Base-by-base conservation (phyloP, 2,888 invertebrate species). In the Lasius fuliginosus region DNA sequence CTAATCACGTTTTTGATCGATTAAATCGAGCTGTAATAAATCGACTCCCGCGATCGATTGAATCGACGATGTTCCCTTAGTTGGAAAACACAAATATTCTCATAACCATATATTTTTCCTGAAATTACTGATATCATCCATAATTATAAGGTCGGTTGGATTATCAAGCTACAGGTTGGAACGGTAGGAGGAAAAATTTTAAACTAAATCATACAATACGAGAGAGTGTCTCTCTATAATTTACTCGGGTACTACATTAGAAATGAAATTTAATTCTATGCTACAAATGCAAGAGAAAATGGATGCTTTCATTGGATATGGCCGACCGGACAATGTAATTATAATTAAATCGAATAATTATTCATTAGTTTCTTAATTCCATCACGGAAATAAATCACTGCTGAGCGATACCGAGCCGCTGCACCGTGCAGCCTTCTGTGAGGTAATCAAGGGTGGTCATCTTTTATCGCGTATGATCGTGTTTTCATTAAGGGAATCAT, bases 401-500 rank as follows among this genome's bases (percentile, higher is more conserved):
- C 18, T 60, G 69, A 69, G 42, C 69, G 33, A 69, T 69, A 81
- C 49, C 60, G 56, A 81, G 36, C 36, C 46, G 79, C 73, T 62
- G 4, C 46, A 23, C 62, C 40, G 3, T 18, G 60, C 60, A 73
- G 27, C 60, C 79, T 73, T 30, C 82, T 36, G 46, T 71, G 27
- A 60, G 64, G 84, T 68, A 89, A 89, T 89, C 87, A 85, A 71
- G 69, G 76, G 68, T 68, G 76, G 76, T 74, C 87, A 79, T 77
- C 85, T 90, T 90, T 87, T 90, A 92, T 92, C 91, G 85, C 76
- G 86, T 83, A 84, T 87, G 89, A 89, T 91, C 91, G 90, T 90
- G 90, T 91, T 91, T 91, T 91, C 90, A 92, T 91, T 92, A 90
- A 90, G 88, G 86, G 82, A 90, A 92, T 91, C 87, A 87, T 89